phyloP scores from a whole-genome alignment of 2,888 invertebrate genomes.

The Hydraecia micacea region DNA sequence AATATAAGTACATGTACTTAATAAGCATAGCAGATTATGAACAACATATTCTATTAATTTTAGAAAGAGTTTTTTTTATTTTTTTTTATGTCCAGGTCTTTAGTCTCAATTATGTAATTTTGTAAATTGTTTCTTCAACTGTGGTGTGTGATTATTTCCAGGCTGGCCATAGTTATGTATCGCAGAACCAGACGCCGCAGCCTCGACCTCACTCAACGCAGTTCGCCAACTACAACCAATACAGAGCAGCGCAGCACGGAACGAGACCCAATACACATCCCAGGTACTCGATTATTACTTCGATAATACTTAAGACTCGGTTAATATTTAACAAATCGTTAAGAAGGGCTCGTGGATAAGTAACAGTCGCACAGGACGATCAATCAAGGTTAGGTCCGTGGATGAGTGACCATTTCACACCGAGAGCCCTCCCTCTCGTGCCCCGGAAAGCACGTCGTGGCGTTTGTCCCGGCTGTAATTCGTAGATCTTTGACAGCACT shows the following conservation, averaged over 20 bases:
- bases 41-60: background rate
- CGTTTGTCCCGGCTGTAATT: background rate
- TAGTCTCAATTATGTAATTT: background rate
- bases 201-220: conserved; percentile 75
- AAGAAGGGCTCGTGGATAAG: background rate
- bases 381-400: background rate
- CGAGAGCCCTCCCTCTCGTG: background rate
- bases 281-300: conserved; percentile 72
- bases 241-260: conserved; percentile 82
- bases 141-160: conserved; percentile 70
- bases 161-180: conserved; percentile 84
- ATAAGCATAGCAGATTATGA: background rate
- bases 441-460: background rate
- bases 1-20: background rate
- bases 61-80: background rate
- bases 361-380: background rate
- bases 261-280: conserved; percentile 83
- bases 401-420: background rate
- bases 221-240: conserved; percentile 80
- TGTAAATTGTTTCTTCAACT: background rate
- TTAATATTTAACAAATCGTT: background rate
- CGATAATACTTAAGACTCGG: background rate
- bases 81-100: background rate
- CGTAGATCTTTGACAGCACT: background rate
- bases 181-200: conserved; percentile 81